phyloP scores from a whole-genome alignment of 2,797 vertebrate genomes.

The Uromys caudimaculatus region DNA sequence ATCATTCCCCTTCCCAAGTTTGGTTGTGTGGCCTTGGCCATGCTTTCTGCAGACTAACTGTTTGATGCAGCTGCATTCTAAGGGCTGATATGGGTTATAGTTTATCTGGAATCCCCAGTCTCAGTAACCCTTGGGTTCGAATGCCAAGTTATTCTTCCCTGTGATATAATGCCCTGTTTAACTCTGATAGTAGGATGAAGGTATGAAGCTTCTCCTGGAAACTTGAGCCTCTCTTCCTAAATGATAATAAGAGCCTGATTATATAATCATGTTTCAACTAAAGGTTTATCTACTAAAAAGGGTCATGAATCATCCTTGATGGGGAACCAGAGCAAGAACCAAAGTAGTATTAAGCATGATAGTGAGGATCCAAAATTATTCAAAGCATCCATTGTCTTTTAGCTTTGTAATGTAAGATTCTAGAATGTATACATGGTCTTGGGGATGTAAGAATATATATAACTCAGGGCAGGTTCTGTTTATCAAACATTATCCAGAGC shows the following conservation, averaged over 20 bases:
- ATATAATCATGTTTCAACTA: not conserved
- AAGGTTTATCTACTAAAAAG: not conserved
- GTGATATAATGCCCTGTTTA: not conserved
- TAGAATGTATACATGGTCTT: not conserved
- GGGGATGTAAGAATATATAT: not conserved
- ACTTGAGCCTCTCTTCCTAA: slow-evolving; percentile 26
- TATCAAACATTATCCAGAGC: not conserved
- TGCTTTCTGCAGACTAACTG: not conserved
- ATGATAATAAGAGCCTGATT: not conserved
- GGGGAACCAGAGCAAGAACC: not conserved
- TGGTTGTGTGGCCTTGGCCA: not conserved
- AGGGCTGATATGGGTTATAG: not conserved
- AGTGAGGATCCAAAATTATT: not conserved
- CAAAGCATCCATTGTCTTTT: not conserved
- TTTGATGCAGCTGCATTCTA: not conserved
- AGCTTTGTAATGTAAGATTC: not conserved
- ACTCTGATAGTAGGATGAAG: not conserved
- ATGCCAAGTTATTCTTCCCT: not conserved
- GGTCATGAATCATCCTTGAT: not conserved
- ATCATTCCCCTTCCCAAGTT: not conserved
- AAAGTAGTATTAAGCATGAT: not conserved
- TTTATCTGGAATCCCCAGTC: not conserved
- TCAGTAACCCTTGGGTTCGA: not conserved
- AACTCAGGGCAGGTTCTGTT: not conserved
- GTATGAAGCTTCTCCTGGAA: not conserved